Base-by-base conservation (phyloP, 2,888 invertebrate species). In the Callyntrura sp. region DNA sequence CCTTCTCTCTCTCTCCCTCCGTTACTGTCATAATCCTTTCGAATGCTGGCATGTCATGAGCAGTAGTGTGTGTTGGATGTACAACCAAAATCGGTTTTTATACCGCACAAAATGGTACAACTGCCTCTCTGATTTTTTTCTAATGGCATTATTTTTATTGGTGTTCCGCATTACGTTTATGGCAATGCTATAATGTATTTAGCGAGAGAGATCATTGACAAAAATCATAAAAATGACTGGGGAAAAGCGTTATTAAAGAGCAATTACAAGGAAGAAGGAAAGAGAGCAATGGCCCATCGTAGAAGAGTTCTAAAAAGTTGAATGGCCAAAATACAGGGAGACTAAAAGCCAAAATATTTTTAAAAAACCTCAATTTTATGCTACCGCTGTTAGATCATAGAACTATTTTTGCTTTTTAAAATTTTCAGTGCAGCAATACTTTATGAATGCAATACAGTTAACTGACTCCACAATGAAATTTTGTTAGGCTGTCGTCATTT, bases 31-130 rank as follows among this genome's bases (percentile, higher is more conserved):
- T 92, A 92, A 92, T 92, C 92, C 92, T 86, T 86, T 65, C 78
- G 55, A 90, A 70, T 85, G 60, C 90, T 90, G 79, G 70, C 88
- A 76, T 88, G 90, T 79, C 92, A 92, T 91, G 92, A 76, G 84
- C 83, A 35, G n/a, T n/a, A 57, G 55, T 17, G n/a, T 45, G 23
- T 43, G 17, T n/a, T n/a, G n/a, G n/a, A n/a, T n/a, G 20, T n/a
- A n/a, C 45, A 28, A 5, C 60, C 35, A 55, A 76, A 82, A 79
- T 79, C 55, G 76, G 76, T 78, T 78, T n/a, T 55, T 45, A 17
- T 70, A 70, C 70, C 1, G 6, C 17, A 12, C 9, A 6, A n/a
- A n/a, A 35, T 25, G 8, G 11, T 25, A 51, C 51, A 55, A 28
- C 28, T 14, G 12, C 3, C 28, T 25, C 4, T 23, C 12, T 65